Evolutionary conservation across 2,797 vertebrate genomes (phyloP).

Genomic region (Thaleichthys pacificus): DNA sequence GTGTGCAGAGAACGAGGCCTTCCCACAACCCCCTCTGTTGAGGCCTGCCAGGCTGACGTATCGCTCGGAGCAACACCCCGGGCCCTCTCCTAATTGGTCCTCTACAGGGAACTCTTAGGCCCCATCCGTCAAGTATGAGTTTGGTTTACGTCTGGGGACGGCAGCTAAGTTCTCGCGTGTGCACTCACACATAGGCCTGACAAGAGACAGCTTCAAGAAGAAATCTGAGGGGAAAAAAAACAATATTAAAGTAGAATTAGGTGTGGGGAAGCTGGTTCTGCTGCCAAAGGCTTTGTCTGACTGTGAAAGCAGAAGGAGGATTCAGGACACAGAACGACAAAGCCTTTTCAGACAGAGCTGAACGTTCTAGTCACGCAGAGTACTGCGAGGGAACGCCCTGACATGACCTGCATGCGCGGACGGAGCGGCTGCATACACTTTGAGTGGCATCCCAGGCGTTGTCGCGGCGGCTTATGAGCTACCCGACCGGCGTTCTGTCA

Average conservation of each 20-base stretch:
- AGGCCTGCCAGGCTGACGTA: conserved; percentile 48
- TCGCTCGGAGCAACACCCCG: conserved; percentile 35
- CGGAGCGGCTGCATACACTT: background rate
- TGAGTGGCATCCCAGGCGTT: too few relatives aligned
- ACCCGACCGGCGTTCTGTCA: background rate
- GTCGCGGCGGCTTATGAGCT: too few relatives aligned
- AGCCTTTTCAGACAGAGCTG: background rate
- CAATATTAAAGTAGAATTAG: background rate
- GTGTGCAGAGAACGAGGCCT: background rate
- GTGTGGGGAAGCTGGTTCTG: background rate
- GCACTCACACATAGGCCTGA: background rate
- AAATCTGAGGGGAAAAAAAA: background rate
- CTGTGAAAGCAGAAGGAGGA: background rate
- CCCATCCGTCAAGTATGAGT: conserved; percentile 40
- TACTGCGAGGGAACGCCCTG: too few relatives aligned
- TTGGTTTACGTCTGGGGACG: conserved; percentile 17
- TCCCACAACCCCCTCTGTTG: background rate
- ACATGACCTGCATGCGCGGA: background rate
- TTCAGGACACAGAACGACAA: background rate
- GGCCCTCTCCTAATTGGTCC: conserved; percentile 53
- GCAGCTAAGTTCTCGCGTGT: background rate
- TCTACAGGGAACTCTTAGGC: conserved; percentile 38
- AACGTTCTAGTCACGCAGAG: background rate
- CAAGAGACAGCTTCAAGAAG: background rate
- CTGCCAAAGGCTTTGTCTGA: background rate